phyloP scores from a whole-genome alignment of 1,140 invertebrate genomes.

The Arion vulgaris region DNA sequence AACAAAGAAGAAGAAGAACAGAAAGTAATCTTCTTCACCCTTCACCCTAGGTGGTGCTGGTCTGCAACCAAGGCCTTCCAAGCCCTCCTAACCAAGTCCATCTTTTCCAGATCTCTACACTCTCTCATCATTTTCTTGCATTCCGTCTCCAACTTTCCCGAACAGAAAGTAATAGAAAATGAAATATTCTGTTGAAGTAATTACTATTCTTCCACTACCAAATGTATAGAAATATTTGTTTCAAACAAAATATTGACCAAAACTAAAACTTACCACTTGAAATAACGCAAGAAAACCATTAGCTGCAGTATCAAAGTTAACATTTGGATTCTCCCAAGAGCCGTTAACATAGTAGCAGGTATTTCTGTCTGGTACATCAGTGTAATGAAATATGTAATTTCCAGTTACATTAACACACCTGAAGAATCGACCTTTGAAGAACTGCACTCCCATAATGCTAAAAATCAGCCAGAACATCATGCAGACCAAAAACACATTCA shows the following conservation, averaged over 20 bases:
- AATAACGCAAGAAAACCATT: conserved; percentile 97
- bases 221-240: too few relatives aligned
- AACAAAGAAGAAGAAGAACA: too few relatives aligned
- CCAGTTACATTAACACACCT: conserved; percentile 86
- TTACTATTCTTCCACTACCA: too few relatives aligned
- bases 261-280: conserved; percentile 81
- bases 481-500: conserved; percentile 92
- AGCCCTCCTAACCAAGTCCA: too few relatives aligned
- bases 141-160: too few relatives aligned
- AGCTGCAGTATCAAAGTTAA: conserved; percentile 98
- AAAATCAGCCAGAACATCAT: conserved; percentile 95
- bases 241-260: not conserved
- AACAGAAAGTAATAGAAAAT: too few relatives aligned
- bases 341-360: conserved; percentile 47
- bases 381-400: conserved; percentile 41
- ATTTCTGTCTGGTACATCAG: conserved; percentile 56
- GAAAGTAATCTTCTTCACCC: too few relatives aligned
- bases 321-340: conserved; percentile 94
- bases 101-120: too few relatives aligned
- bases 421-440: conserved; percentile 92
- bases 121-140: too few relatives aligned
- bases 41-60: too few relatives aligned
- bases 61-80: too few relatives aligned
- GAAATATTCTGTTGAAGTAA: too few relatives aligned
- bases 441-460: conserved; percentile 92